A percentile compares a stretch with the other conserved stretches of the same genome.
phyloP scores from a whole-genome alignment of 2,888 invertebrate species.

The Drosophila paramelanica region DNA sequence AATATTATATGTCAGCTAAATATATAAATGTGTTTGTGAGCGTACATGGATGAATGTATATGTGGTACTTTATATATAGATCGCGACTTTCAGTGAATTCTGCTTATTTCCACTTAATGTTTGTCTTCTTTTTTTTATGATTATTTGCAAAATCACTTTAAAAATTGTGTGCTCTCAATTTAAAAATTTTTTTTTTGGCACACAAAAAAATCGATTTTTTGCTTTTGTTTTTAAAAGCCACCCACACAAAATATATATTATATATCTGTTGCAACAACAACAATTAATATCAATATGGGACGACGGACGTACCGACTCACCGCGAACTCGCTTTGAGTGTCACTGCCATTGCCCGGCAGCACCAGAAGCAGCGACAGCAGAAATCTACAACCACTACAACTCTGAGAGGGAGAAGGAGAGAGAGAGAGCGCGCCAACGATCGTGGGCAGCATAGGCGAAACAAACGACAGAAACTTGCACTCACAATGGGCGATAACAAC shows the following conservation, averaged over 20 bases:
- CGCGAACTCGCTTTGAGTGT: slow-evolving; percentile 65
- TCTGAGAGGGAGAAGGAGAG: slow-evolving; percentile 13
- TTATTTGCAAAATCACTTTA: slow-evolving; percentile 63
- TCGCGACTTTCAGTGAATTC: slow-evolving; percentile 44
- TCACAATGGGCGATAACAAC: slow-evolving; percentile 44
- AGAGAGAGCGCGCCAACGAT: slow-evolving; percentile 24
- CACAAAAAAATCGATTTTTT: slow-evolving; percentile 37
- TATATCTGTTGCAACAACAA: slow-evolving; percentile 26
- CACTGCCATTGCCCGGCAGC: slow-evolving; percentile 69
- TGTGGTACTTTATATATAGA: slow-evolving; percentile 22
- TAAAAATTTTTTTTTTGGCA: slow-evolving; percentile 46
- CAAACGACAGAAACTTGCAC: slow-evolving; percentile 31
- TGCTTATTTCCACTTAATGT: slow-evolving; percentile 46
- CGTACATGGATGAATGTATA: slow-evolving; percentile 11
- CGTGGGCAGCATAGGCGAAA: slow-evolving; percentile 38
- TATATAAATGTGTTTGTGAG: slow-evolving; percentile 3
- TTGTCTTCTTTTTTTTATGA: slow-evolving; percentile 41
- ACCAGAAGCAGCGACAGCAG: slow-evolving; percentile 24
- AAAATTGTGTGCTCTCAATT: slow-evolving; percentile 56
- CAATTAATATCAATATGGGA: slow-evolving; percentile 65
- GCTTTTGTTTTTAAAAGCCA: slow-evolving; percentile 49
- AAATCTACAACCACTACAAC: slow-evolving; percentile 25
- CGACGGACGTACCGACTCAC: slow-evolving; percentile 60
- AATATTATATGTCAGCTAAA: slow-evolving; percentile 20
- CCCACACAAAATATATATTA: slow-evolving; percentile 45